Base-by-base conservation (phyloP, 2,888 invertebrate genomes). In the Andrena praecox region DNA sequence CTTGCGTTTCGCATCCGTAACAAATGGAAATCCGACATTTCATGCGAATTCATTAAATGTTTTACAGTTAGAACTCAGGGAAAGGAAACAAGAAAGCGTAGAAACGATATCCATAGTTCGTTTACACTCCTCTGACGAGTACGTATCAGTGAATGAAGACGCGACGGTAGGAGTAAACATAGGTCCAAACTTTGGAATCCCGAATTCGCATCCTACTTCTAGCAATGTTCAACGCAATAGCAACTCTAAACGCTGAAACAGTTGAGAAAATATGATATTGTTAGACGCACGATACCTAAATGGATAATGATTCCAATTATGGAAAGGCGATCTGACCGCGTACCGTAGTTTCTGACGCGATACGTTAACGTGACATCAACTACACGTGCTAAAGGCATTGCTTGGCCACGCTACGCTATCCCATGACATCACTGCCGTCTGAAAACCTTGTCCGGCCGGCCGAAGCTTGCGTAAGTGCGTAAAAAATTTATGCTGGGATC, bases 381-480 rank as follows among this genome's bases (percentile, higher is more conserved):
- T 54, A 48, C 82, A 87, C 76, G 85, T 87, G 75, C 68, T 12
- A 54, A 64, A 66, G 68, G 56, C 48, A 62, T 54, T 68, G 52
- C 73, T 85, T 71, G 84, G 75, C 31, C 60, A 50, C 54, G 76
- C 59, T 76, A 64, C 50, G 35, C 42, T 12, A 27, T 62, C 29
- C 72, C 64, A 80, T 83, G 84, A 89, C 84, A 84, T 89, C 88
- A 82, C 77, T 83, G 84, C 80, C 82, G 71, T 76, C 86, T 81
- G 77, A 64, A 73, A 89, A 80, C 82, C 87, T 80, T 68, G 89
- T 50, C 64, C 68, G 73, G 85, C 84, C 81, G 75, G 79, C 76
- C 76, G 72, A 84, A 66, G 75, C 87, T 89, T 89, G 82, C 88
- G 88, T 88, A 89, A 89, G 77, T 80, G 82, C 56, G 69, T 82